These are phyloP conservation scores for Teleopsis dalmanni DNA, from an alignment of 1,140 invertebrate species.

Conservation along the genomic window DNA sequence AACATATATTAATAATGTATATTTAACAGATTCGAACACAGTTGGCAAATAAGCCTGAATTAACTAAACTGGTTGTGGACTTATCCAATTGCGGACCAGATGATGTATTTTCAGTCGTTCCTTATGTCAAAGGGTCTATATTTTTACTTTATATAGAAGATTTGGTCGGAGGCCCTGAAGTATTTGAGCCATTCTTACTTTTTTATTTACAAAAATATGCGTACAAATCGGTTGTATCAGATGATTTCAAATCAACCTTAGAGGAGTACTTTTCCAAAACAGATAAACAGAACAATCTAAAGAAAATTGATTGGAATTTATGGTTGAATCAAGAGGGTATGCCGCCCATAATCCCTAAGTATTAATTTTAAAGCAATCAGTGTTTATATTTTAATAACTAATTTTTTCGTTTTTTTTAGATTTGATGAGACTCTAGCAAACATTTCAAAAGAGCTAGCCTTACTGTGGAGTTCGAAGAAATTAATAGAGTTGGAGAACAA, in stretches of 20 bases:
- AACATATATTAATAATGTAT: constrained; percentile 8
- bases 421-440: constrained; percentile 61
- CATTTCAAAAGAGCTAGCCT: constrained; percentile 53
- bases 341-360: constrained; percentile 78
- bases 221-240: constrained; percentile 73
- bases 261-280: constrained; percentile 66
- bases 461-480: constrained; percentile 30
- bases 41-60: constrained; percentile 29
- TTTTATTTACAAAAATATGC: constrained; percentile 77
- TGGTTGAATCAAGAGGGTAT: constrained; percentile 81
- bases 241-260: constrained; percentile 72
- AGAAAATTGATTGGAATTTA: constrained; percentile 71
- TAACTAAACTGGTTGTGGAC: constrained; percentile 73
- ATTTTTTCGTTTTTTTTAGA: constrained; percentile 11
- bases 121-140: constrained; percentile 88
- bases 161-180: constrained; percentile 68
- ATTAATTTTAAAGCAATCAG: constrained; percentile 18
- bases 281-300: constrained; percentile 43
- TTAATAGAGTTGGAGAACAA: constrained; percentile 19
- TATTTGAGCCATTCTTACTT: constrained; percentile 79
- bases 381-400: not conserved
- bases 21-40: constrained; percentile 49
- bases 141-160: constrained; percentile 83
- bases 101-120: constrained; percentile 81
- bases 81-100: constrained; percentile 80